phyloP scores from a whole-genome alignment of 2,797 vertebrate genomes.

The Dromococcyx pavoninus region DNA sequence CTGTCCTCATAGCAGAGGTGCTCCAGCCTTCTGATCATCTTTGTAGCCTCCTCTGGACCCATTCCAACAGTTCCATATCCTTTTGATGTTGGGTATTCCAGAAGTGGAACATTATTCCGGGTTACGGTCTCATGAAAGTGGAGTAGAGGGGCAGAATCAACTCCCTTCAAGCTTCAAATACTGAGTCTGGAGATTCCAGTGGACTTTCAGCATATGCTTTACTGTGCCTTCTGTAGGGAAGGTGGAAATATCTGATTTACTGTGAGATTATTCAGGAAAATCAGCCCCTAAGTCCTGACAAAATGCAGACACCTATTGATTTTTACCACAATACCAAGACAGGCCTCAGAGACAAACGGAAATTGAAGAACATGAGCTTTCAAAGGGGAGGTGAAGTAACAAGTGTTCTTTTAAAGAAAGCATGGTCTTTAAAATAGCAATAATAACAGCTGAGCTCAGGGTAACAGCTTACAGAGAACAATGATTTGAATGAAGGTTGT shows the following conservation, averaged over 20 bases:
- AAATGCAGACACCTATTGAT: neutral
- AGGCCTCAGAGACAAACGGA: neutral
- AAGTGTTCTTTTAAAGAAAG: neutral
- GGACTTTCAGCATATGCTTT: neutral
- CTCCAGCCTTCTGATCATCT: no score
- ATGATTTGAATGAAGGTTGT: neutral
- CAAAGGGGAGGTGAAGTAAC: neutral
- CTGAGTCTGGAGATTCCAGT: neutral
- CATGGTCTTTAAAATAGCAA: neutral
- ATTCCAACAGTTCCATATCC: no score
- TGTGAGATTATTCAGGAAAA: neutral
- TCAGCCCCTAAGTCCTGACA: neutral
- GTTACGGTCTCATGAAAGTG: no score
- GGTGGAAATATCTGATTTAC: neutral
- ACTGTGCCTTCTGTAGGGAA: neutral
- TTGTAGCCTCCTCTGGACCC: no score
- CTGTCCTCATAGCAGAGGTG: no score
- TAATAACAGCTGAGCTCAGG: neutral
- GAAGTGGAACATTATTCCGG: no score
- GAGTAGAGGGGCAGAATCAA: neutral
- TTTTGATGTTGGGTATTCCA: no score
- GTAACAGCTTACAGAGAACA: neutral
- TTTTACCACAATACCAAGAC: neutral
- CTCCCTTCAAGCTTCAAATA: neutral
- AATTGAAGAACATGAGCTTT: conserved; percentile 7